Evolutionary conservation across 2,888 invertebrate species (phyloP).

Genomic region (Catonia carolina): DNA sequence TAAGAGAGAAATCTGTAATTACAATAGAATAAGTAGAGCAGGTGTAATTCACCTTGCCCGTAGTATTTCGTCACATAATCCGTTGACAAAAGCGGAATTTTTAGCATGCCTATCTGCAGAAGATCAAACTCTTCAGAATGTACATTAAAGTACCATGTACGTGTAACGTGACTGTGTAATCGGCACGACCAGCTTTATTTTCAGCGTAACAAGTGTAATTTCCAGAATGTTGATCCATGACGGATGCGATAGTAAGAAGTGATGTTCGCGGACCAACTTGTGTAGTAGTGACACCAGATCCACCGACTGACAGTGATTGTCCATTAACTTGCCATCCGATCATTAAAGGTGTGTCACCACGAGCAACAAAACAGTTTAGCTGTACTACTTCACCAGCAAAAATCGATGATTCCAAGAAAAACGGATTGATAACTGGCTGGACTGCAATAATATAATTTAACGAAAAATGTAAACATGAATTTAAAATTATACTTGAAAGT

Average conservation of each 20-base stretch:
- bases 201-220: conserved; percentile 69
- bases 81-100: no score
- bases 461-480: no score
- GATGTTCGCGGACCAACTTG: conserved; percentile 30
- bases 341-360: conserved; percentile 39
- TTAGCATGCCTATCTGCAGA: no score
- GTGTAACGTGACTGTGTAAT: conserved; percentile 58
- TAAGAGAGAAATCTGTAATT: no score
- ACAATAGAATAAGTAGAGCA: no score
- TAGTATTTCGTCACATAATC: no score
- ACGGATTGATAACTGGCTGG: conserved; percentile 10
- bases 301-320: conserved; percentile 29
- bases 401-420: conserved; percentile 12
- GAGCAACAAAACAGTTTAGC: conserved; percentile 42
- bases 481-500: no score
- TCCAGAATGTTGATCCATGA: conserved; percentile 62
- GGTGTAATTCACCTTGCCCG: no score
- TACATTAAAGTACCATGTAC: conserved; percentile 41
- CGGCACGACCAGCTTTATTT: conserved; percentile 64
- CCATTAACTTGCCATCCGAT: conserved; percentile 51
- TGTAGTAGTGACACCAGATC: conserved; percentile 19
- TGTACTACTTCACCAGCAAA: conserved; percentile 18
- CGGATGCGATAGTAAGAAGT: conserved; percentile 59
- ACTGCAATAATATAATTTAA: no score
- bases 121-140: no score